These are phyloP conservation scores for Holacanthella duospinosa DNA, from an alignment of 2,888 invertebrate species.

Conservation along the genomic window DNA sequence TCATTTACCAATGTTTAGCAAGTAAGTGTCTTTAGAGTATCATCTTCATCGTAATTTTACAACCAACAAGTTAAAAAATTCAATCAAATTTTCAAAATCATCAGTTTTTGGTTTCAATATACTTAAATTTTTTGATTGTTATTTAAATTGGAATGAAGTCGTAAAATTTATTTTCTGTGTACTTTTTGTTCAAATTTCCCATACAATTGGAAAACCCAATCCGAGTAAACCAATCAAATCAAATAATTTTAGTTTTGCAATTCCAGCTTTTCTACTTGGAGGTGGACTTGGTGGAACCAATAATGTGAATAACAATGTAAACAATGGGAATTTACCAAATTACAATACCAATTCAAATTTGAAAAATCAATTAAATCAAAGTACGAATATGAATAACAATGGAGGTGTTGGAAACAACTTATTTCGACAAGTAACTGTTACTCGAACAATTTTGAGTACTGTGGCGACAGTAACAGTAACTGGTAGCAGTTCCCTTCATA, in stretches of 20 bases:
- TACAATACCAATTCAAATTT: background rate
- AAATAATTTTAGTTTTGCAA: conserved; percentile 15
- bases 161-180: too few species aligned
- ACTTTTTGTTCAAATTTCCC: too few species aligned
- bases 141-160: too few species aligned
- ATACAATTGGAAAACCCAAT: background rate
- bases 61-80: too few species aligned
- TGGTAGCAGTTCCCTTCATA: background rate
- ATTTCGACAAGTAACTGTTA: conserved; percentile 22
- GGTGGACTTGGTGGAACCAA: conserved; percentile 10
- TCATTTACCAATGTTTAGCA: too few species aligned
- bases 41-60: too few species aligned
- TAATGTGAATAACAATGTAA: too few species aligned
- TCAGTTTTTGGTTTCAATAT: too few species aligned
- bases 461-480: conserved; percentile 1
- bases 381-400: background rate
- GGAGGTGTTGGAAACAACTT: conserved; percentile 1
- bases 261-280: conserved; percentile 24
- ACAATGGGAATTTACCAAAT: background rate
- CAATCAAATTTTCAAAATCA: too few species aligned
- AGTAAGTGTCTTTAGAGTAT: too few species aligned
- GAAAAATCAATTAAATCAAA: too few species aligned
- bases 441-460: conserved; percentile 24
- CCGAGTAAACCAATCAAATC: background rate
- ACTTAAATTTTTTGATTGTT: too few species aligned